Evolutionary conservation across 2,888 invertebrate genomes (phyloP).

Genomic region (Erpobdella octoculata): DNA sequence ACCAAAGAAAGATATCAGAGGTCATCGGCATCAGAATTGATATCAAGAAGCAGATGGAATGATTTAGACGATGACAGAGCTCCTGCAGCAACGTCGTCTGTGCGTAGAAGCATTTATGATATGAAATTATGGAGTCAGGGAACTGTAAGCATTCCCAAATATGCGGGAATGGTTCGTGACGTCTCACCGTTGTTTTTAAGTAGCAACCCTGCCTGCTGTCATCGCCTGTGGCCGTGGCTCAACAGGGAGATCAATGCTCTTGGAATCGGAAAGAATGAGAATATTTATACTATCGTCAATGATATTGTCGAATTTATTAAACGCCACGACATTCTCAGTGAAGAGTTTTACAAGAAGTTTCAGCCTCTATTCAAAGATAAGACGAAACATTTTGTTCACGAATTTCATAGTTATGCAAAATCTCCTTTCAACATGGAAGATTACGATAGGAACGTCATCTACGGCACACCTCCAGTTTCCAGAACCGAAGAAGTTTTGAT

Average conservation of each 20-base stretch:
- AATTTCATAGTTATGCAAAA: not conserved
- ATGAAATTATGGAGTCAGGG: not conserved
- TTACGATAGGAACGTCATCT: slow-evolving; percentile 4
- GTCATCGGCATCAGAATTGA: not conserved
- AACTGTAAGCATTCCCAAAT: not conserved
- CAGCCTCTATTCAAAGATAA: not conserved
- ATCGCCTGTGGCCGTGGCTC: not conserved
- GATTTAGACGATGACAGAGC: not conserved
- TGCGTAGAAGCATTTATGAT: not conserved
- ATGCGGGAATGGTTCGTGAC: not conserved
- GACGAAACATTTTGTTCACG: slow-evolving; percentile 1
- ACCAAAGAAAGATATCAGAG: no score
- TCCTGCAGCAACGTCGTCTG: not conserved
- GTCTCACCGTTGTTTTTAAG: not conserved
- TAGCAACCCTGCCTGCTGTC: not conserved
- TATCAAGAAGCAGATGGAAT: slow-evolving; percentile 4
- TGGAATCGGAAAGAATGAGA: not conserved
- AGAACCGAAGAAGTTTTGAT: not conserved
- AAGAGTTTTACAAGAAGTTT: not conserved
- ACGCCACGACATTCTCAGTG: not conserved
- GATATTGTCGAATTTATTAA: not conserved
- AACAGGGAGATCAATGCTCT: not conserved
- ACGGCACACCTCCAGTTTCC: not conserved
- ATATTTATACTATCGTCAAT: not conserved
- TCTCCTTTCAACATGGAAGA: not conserved